Conservation (phyloP, 2,797 vertebrate genomes). For the Eleutherodactylus coqui region DNA sequence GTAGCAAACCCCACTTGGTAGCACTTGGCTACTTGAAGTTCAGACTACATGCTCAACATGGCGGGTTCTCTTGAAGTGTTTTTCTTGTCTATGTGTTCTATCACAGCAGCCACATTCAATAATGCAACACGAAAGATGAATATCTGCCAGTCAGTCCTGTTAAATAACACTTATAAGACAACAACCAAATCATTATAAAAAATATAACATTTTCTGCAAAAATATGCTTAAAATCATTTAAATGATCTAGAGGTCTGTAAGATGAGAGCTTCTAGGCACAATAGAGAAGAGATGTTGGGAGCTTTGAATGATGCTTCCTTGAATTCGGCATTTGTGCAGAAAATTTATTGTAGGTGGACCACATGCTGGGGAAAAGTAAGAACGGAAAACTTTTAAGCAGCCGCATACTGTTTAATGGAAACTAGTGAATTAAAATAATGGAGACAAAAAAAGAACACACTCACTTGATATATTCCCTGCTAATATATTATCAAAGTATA, state of each 20-base stretch:
- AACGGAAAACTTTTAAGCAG: constrained; percentile 54
- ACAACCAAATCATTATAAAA: constrained; percentile 10
- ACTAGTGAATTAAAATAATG: constrained; percentile 55
- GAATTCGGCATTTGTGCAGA: constrained; percentile 28
- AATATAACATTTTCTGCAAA: background rate
- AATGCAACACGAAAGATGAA: background rate
- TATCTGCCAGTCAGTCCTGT: background rate
- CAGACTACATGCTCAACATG: no score
- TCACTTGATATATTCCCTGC: constrained; percentile 44
- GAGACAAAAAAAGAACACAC: constrained; percentile 30
- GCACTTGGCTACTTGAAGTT: no score
- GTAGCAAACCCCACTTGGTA: no score
- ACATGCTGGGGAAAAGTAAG: constrained; percentile 49
- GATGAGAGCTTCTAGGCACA: constrained; percentile 27
- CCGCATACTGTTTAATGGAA: constrained; percentile 55
- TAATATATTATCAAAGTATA: constrained; percentile 48
- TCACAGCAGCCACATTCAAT: background rate
- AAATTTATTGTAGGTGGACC: constrained; percentile 51
- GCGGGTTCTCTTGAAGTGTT: no score
- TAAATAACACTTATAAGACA: background rate
- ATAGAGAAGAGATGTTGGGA: constrained; percentile 19
- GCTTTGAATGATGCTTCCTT: constrained; percentile 39
- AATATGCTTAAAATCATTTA: constrained; percentile 22
- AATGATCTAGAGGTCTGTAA: constrained; percentile 34
- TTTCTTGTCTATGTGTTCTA: no score